These are phyloP conservation scores for Lasioglossum lativentre DNA, from an alignment of 2,888 invertebrate species.

Conservation along the genomic window DNA sequence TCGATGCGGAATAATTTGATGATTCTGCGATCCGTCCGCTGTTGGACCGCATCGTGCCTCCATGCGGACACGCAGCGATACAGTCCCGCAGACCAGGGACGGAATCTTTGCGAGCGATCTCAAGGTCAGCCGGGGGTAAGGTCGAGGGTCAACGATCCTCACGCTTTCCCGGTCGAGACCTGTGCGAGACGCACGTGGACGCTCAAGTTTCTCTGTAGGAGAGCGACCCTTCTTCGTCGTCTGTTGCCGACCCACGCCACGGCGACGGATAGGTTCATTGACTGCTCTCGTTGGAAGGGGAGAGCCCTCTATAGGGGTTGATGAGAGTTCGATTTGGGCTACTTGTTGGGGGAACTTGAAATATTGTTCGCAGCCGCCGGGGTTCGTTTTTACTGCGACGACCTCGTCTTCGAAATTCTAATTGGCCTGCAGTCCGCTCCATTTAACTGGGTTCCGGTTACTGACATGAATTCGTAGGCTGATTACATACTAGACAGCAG, in stretches of 20 bases:
- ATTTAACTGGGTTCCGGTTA: not conserved
- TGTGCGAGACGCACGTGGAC: slow-evolving; percentile 38
- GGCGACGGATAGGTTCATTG: slow-evolving; percentile 26
- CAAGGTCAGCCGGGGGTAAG: slow-evolving; percentile 64
- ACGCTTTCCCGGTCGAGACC: slow-evolving; percentile 46
- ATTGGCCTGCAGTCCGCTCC: not conserved
- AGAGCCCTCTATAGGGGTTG: not conserved
- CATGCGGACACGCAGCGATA: not conserved
- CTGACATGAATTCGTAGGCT: not conserved
- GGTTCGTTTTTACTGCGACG: not conserved
- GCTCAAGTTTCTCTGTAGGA: not conserved
- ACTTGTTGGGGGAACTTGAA: not conserved
- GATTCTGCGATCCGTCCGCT: not conserved
- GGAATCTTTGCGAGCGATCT: slow-evolving; percentile 63
- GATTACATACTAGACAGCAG: not conserved
- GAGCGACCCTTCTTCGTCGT: slow-evolving; percentile 20
- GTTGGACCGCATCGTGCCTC: not conserved
- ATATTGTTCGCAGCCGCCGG: not conserved
- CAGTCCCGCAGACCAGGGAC: slow-evolving; percentile 14
- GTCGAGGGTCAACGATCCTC: slow-evolving; percentile 62
- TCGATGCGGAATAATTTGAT: not conserved
- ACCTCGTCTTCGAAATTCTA: not conserved
- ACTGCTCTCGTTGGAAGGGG: slow-evolving; percentile 11
- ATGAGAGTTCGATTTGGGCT: not conserved
- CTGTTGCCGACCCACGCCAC: slow-evolving; percentile 13